These are phyloP conservation scores for Pinna nobilis DNA, from an alignment of 1,140 invertebrate genomes.

Conservation along the genomic window DNA sequence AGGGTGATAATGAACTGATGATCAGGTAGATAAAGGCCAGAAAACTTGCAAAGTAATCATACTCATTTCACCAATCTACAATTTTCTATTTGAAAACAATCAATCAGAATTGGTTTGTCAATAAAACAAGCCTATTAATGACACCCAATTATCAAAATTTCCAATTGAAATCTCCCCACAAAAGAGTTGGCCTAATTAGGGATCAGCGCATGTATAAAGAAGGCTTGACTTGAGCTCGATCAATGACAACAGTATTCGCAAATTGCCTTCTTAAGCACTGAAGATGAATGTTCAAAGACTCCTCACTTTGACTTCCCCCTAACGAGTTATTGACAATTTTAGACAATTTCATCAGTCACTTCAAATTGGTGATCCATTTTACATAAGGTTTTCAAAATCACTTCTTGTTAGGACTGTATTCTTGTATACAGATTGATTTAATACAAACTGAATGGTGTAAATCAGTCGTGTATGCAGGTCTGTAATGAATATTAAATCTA, in stretches of 20 bases:
- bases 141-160: conserved; percentile 40
- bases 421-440: too few species aligned
- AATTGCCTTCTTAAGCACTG: conserved; percentile 25
- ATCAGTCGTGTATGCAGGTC: too few species aligned
- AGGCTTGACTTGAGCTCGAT: background rate
- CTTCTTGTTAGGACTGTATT: too few species aligned
- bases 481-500: too few species aligned
- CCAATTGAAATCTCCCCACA: conserved; percentile 34
- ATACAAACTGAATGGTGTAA: too few species aligned
- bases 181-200: conserved; percentile 32
- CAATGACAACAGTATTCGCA: conserved; percentile 28
- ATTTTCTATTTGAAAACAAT: conserved; percentile 41
- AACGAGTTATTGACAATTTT: background rate
- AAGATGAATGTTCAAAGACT: conserved; percentile 4
- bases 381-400: too few species aligned
- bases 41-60: conserved; percentile 26
- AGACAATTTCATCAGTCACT: too few species aligned
- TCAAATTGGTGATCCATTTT: too few species aligned
- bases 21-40: too few species aligned
- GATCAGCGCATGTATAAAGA: conserved; percentile 29
- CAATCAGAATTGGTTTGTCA: conserved; percentile 44
- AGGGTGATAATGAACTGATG: too few species aligned
- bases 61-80: conserved; percentile 19
- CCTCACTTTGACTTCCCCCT: background rate
- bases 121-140: conserved; percentile 34